Conservation (phyloP, 2,797 vertebrate genomes). For the Kryptolebias ocellatus region DNA sequence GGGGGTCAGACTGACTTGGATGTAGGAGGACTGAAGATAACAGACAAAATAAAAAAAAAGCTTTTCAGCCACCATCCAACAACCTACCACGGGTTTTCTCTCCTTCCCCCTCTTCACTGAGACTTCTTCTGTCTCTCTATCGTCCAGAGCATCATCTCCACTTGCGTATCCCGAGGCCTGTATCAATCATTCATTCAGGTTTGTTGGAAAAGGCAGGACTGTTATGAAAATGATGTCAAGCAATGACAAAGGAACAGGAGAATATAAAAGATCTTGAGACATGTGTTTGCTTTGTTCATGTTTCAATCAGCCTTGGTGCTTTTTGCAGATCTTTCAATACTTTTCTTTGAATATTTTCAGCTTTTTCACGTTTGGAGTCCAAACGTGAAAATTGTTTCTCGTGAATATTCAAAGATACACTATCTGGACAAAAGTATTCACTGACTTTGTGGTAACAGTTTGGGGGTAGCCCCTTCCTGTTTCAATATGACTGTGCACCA, state of each 20-base stretch:
- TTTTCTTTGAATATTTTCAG: no score
- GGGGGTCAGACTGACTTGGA: conserved; percentile 61
- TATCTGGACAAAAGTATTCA: no score
- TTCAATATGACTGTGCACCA: no score
- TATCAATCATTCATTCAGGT: not conserved
- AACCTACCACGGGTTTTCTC: conserved; percentile 36
- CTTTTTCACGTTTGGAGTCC: no score
- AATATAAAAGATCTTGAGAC: not conserved
- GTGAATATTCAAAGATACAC: no score
- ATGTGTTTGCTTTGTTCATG: no score
- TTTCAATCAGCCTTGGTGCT: no score
- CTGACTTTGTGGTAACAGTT: no score
- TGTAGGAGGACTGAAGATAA: conserved; percentile 47
- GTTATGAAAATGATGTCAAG: not conserved
- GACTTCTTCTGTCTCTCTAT: conserved; percentile 76
- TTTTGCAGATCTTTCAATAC: no score
- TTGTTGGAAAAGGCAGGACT: not conserved
- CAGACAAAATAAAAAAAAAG: conserved; percentile 4
- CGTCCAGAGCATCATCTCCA: conserved; percentile 80
- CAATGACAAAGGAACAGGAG: not conserved
- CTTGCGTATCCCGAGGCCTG: conserved; percentile 87
- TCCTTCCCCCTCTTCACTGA: conserved; percentile 46
- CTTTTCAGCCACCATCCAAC: not conserved
- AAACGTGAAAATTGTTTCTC: no score
- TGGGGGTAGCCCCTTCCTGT: no score